Base-by-base conservation (phyloP, 1,140 invertebrate genomes). In the Pseudomyrmex dendroicus region DNA sequence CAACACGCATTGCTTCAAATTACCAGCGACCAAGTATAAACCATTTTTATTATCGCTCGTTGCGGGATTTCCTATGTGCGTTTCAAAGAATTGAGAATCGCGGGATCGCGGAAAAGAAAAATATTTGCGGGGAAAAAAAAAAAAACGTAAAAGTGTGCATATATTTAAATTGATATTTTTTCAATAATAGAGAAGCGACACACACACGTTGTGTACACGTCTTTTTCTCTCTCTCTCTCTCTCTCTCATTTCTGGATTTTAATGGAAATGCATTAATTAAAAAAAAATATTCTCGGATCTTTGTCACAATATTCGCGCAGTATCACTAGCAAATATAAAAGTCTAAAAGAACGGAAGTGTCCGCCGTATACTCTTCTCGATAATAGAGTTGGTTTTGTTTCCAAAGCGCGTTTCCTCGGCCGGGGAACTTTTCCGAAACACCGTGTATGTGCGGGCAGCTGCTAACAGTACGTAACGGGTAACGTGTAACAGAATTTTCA, bases 401-500 rank as follows among this genome's bases (percentile, higher is more conserved):
- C 5, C 35, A 35, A 35, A 35, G 35, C 35, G 46, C 25, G n/a
- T 57, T 68, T 68, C 74, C 35, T 68, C n/a, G n/a, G 17, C 46
- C 12, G 20, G 15, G 15, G 56, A 78, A 66, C n/a, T 61, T 78
- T 57, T 25, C 20, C 12, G 54, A 25, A 80, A 72, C 25, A 17
- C 66, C 35, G 35, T 52, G 22, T 17, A 20, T 54, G 20, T 12
- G 13, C 13, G 64, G 35, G 17, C 20, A 46, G 63, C 62, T 25
- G 15, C 52, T 68, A 59, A 50, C 35, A 48, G 20, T 50, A 80
- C 20, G 54, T 72, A 80, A 68, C 66, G 64, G 56, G 66, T 25
- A 57, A 66, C 73, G 54, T 86, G 61, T 77, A 89, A 83, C 84
- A 80, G 86, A 82, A 85, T 89, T 89, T 88, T 63, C 87, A 87